Percentiles rank a stretch among this genome's conserved stretches.
Conservation (phyloP, 2,797 vertebrate genomes). For the Eleutherodactylus coqui region DNA sequence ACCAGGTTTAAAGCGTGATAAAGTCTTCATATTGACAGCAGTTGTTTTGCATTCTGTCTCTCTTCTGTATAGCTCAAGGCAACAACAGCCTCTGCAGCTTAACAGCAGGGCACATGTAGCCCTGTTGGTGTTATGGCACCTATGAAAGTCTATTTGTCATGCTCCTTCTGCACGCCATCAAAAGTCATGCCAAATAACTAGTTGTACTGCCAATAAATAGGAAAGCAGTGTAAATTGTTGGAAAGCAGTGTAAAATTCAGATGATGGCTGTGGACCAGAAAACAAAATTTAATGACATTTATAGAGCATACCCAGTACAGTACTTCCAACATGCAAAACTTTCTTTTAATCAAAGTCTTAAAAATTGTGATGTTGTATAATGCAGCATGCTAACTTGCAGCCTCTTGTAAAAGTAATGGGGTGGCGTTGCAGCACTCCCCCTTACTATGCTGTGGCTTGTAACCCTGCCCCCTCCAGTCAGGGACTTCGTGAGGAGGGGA, state of each 20-base stretch:
- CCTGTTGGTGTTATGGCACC: constrained; percentile 59
- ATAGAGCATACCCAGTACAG: constrained; percentile 21
- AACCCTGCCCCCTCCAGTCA: no score
- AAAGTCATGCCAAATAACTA: constrained; percentile 54
- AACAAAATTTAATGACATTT: constrained; percentile 33
- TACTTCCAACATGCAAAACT: neutral
- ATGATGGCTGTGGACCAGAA: constrained; percentile 19
- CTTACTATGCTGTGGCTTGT: no score
- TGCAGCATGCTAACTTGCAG: neutral
- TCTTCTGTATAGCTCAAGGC: constrained; percentile 51
- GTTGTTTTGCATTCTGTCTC: constrained; percentile 37
- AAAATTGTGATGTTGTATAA: neutral
- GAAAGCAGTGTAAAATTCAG: constrained; percentile 44
- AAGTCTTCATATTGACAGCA: constrained; percentile 26
- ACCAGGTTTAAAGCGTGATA: constrained; percentile 8
- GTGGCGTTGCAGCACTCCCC: no score
- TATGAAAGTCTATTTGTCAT: constrained; percentile 61
- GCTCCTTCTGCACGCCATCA: constrained; percentile 53
- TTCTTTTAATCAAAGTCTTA: neutral
- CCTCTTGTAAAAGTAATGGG: no score
- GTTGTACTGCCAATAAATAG: constrained; percentile 52
- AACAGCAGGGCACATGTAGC: constrained; percentile 55
- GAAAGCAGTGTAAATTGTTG: constrained; percentile 31
- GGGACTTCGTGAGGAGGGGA: no score
- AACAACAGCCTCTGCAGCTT: constrained; percentile 29